Percentiles rank a stretch among this genome's conserved stretches.
Conservation (phyloP, 2,888 invertebrate species). For the Drosophila lutescens region DNA sequence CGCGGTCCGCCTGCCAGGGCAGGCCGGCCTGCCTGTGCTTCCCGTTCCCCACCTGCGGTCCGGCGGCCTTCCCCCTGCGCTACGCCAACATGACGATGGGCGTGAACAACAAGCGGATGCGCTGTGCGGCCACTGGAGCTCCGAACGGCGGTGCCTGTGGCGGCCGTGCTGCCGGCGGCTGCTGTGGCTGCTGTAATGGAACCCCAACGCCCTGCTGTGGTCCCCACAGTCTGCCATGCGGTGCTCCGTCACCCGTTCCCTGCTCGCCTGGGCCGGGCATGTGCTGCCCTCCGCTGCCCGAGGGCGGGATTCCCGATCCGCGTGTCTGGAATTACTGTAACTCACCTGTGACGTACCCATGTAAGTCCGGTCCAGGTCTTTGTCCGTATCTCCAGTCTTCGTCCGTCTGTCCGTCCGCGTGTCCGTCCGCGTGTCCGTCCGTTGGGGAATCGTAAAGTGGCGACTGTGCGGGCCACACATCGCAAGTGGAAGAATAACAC, state of each 20-base stretch:
- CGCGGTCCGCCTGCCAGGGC: constrained; percentile 85
- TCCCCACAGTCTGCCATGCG: constrained; percentile 27
- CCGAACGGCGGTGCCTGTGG: constrained; percentile 57
- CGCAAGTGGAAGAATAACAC: neutral
- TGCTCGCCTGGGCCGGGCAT: constrained; percentile 76
- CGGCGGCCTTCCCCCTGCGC: constrained; percentile 81
- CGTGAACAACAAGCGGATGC: constrained; percentile 74
- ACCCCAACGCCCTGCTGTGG: neutral
- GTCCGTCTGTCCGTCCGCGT: neutral
- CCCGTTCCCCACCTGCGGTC: constrained; percentile 85
- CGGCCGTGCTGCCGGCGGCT: constrained; percentile 47
- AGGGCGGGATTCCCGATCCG: constrained; percentile 80
- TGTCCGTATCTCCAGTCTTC: neutral
- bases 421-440: neutral
- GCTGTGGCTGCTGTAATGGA: constrained; percentile 47
- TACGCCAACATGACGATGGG: constrained; percentile 82
- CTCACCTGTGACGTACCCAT: constrained; percentile 1
- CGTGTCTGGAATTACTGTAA: neutral
- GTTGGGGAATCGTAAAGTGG: too few relatives aligned
- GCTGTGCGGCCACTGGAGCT: constrained; percentile 71
- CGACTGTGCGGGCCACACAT: constrained; percentile 1
- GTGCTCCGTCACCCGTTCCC: constrained; percentile 79
- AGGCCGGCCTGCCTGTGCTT: constrained; percentile 85
- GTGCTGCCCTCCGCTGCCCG: constrained; percentile 79
- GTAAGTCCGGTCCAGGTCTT: neutral